Percentiles rank a stretch among this genome's conserved stretches.
Evolutionary conservation across 2,113 vertebrate species (phyloP).

Genomic region (Crocuta crocuta): DNA sequence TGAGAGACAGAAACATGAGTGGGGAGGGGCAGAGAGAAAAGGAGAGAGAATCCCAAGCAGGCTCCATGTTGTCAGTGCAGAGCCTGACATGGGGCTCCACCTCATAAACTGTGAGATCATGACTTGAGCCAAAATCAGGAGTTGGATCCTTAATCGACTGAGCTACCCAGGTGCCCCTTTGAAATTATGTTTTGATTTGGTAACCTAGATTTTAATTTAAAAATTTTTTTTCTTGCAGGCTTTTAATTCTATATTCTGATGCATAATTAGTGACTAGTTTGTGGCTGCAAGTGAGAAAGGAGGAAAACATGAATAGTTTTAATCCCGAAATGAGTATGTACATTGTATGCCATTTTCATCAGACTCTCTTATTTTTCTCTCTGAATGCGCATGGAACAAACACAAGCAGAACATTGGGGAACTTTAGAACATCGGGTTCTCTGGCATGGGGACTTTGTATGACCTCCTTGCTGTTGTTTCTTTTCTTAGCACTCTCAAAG

Average conservation of each 20-base stretch:
- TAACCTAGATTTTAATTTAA: conserved; percentile 2
- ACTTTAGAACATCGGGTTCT: neutral
- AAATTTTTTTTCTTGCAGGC: neutral
- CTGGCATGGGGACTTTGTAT: neutral
- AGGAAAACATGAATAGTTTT: neutral
- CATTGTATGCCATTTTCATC: neutral
- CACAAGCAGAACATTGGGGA: neutral
- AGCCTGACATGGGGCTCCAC: too few relatives aligned
- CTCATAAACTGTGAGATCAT: too few relatives aligned
- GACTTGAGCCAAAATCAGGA: too few relatives aligned
- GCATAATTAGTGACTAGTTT: neutral
- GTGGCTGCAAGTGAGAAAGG: neutral
- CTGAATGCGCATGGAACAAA: neutral
- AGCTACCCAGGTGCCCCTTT: too few relatives aligned
- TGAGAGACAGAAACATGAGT: too few relatives aligned
- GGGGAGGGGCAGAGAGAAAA: too few relatives aligned
- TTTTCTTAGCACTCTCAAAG: conserved; percentile 36
- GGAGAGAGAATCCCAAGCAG: too few relatives aligned
- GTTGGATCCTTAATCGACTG: too few relatives aligned
- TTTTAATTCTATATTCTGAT: neutral
- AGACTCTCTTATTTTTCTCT: neutral
- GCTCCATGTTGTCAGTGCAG: too few relatives aligned
- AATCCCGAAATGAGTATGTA: neutral
- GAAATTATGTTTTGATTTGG: neutral
- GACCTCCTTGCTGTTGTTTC: neutral